A percentile compares a stretch with the other conserved stretches of the same genome.
Conservation (phyloP, 1,140 invertebrate genomes). For the Aphaenogaster rudis region DNA sequence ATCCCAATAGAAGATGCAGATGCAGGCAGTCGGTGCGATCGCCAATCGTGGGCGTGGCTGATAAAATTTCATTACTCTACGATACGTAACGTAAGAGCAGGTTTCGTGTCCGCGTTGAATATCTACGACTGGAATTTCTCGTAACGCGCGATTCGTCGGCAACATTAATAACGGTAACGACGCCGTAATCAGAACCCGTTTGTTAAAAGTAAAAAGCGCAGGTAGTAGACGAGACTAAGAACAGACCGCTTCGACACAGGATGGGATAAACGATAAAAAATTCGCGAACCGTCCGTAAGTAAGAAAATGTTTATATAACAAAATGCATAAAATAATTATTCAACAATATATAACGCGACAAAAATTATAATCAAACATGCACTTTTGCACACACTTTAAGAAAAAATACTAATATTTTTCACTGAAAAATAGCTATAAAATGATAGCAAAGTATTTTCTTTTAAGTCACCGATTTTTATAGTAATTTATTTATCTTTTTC, state of each 20-base stretch:
- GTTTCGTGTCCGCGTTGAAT: slow-evolving; percentile 55
- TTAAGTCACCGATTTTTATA: not conserved
- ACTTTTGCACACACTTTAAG: not conserved
- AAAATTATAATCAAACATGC: not conserved
- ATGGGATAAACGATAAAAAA: not conserved
- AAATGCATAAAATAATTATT: not conserved
- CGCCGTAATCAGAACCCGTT: slow-evolving; percentile 68
- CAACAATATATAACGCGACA: not conserved
- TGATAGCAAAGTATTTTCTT: not conserved
- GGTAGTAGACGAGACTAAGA: slow-evolving; percentile 50
- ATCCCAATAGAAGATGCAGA: slow-evolving; percentile 33
- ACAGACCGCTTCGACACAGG: slow-evolving; percentile 8
- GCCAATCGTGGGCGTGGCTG: slow-evolving; percentile 56
- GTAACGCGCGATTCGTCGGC: slow-evolving; percentile 62
- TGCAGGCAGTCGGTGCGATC: slow-evolving; percentile 50
- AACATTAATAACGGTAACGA: slow-evolving; percentile 75
- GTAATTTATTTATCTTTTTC: not conserved
- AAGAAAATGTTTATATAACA: slow-evolving; percentile 35
- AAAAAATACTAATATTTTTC: not conserved
- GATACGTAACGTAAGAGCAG: slow-evolving; percentile 60
- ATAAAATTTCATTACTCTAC: slow-evolving; percentile 70
- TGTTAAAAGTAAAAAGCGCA: slow-evolving; percentile 51
- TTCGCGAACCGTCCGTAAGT: not conserved
- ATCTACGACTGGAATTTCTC: slow-evolving; percentile 64
- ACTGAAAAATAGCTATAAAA: not conserved